phyloP scores from a whole-genome alignment of 2,797 vertebrate genomes.

The Sebastiscus tertius region DNA sequence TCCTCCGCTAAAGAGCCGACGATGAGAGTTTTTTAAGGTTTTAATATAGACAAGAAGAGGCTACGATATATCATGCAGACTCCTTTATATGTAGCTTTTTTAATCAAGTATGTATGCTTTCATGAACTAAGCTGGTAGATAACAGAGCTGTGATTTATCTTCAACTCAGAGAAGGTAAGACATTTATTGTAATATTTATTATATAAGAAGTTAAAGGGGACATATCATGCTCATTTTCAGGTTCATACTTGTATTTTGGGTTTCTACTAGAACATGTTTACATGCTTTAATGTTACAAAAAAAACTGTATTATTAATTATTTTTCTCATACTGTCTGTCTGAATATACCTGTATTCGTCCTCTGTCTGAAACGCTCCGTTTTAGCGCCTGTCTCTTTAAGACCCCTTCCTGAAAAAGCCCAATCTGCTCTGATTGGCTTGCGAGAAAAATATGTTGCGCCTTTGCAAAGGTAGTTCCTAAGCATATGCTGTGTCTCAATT shows the following conservation, averaged over 20 bases:
- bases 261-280: too few species aligned
- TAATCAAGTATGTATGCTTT: not conserved
- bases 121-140: not conserved
- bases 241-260: not conserved
- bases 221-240: not conserved
- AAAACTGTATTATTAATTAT: too few species aligned
- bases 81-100: not conserved
- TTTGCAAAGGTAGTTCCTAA: too few species aligned
- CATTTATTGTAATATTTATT: not conserved
- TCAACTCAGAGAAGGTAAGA: conserved; percentile 19
- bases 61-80: not conserved
- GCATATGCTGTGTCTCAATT: too few species aligned
- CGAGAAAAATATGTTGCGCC: too few species aligned
- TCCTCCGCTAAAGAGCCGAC: not conserved
- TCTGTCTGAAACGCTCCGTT: too few species aligned
- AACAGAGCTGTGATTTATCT: not conserved
- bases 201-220: not conserved
- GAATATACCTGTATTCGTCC: too few species aligned
- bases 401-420: too few species aligned
- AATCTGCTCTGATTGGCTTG: too few species aligned
- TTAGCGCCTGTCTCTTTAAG: too few species aligned
- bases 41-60: not conserved
- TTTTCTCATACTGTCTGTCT: too few species aligned
- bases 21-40: not conserved
- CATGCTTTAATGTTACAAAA: too few species aligned